Percentiles rank a stretch among this genome's conserved stretches.
phyloP scores from a whole-genome alignment of 2,888 invertebrate species.

The Trissonchulus sp. region DNA sequence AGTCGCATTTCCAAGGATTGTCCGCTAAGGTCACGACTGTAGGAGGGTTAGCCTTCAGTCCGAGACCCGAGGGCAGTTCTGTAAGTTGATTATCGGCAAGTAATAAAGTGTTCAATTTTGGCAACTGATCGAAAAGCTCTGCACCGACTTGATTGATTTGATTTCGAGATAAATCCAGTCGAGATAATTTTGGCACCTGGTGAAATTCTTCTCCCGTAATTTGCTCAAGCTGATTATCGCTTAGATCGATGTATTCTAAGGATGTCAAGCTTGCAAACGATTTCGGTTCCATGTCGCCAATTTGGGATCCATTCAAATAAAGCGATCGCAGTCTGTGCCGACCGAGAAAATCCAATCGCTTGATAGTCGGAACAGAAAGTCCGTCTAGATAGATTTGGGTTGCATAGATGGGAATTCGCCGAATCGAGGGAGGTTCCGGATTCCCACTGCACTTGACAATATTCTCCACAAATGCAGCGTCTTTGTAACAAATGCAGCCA shows the following conservation, averaged over 20 bases:
- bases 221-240: slow-evolving; percentile 40
- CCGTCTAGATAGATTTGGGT: slow-evolving; percentile 80
- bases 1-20: slow-evolving; percentile 51
- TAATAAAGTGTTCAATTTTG: slow-evolving; percentile 40
- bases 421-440: slow-evolving; percentile 61
- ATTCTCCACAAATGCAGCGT: slow-evolving; percentile 69
- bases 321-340: slow-evolving; percentile 40
- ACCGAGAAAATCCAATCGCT: slow-evolving; percentile 74
- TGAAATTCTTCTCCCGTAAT: slow-evolving; percentile 41
- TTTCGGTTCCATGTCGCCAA: slow-evolving; percentile 42
- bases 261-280: slow-evolving; percentile 45
- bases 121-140: slow-evolving; percentile 40
- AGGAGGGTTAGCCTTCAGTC: neutral
- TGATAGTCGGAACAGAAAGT: slow-evolving; percentile 68
- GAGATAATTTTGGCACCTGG: slow-evolving; percentile 39
- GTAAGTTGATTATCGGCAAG: slow-evolving; percentile 43
- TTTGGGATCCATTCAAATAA: slow-evolving; percentile 42
- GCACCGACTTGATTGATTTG: slow-evolving; percentile 35
- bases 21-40: slow-evolving; percentile 39
- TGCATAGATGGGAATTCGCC: slow-evolving; percentile 80
- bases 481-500: slow-evolving; percentile 80
- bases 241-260: slow-evolving; percentile 44
- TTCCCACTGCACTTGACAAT: slow-evolving; percentile 58
- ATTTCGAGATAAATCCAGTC: slow-evolving; percentile 43
- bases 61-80: slow-evolving; percentile 15